phyloP scores from a whole-genome alignment of 1,140 invertebrate genomes.

The Aphelinus atriplicis region DNA sequence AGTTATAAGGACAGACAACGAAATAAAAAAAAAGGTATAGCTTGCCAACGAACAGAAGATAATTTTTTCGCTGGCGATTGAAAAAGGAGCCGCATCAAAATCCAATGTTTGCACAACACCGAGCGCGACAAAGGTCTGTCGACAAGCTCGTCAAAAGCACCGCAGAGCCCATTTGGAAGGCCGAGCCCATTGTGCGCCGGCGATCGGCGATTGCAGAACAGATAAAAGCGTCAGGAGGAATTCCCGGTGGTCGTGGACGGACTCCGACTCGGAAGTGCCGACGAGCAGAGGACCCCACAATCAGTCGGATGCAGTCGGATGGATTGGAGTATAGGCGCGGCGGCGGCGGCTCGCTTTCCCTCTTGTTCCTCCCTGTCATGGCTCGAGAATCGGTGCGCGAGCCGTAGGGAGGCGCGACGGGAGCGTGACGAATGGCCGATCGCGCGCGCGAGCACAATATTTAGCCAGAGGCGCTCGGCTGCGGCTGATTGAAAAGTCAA shows the following conservation, averaged over 20 bases:
- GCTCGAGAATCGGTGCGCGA: too few species aligned
- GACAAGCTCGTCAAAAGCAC: not conserved
- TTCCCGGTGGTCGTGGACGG: not conserved
- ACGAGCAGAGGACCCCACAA: not conserved
- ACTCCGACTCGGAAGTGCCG: not conserved
- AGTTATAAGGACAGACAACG: too few species aligned
- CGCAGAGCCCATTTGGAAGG: not conserved
- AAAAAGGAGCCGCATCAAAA: not conserved
- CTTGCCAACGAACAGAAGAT: too few species aligned
- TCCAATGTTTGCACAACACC: not conserved
- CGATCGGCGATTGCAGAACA: not conserved
- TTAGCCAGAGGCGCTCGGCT: conserved; percentile 50
- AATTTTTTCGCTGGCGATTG: too few species aligned
- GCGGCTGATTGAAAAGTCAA: conserved; percentile 59
- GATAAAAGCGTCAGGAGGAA: conserved; percentile 5
- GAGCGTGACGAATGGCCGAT: conserved; percentile 38
- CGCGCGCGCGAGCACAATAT: conserved; percentile 48
- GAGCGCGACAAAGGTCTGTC: not conserved
- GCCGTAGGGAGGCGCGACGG: not conserved
- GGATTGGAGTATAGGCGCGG: too few species aligned
- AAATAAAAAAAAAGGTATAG: too few species aligned
- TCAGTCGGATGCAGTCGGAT: too few species aligned
- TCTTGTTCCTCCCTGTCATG: not conserved
- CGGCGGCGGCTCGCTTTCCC: too few species aligned
- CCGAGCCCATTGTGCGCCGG: too few species aligned